phyloP scores from a whole-genome alignment of 2,797 vertebrate species.

The Parauchenoglanis punctatus region DNA sequence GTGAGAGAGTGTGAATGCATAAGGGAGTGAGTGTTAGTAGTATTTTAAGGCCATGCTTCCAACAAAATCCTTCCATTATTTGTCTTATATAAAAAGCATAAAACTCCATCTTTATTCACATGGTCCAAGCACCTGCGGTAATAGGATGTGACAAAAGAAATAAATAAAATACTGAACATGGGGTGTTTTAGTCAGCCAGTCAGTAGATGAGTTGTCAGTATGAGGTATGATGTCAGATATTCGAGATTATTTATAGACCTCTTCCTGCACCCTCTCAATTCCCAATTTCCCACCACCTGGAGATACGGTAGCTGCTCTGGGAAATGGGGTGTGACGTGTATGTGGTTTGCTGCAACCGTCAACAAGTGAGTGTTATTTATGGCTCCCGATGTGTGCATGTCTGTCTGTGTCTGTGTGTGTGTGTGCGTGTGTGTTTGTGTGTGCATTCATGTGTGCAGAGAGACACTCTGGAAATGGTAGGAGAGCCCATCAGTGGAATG shows the following conservation, averaged over 20 bases:
- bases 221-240: constrained; percentile 22
- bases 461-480: constrained; percentile 88
- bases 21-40: background rate
- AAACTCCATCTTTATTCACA: background rate
- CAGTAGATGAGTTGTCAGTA: constrained; percentile 7
- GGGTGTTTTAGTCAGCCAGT: background rate
- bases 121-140: background rate
- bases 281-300: constrained; percentile 26
- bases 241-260: constrained; percentile 45
- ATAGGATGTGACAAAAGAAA: background rate
- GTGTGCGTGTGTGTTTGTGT: constrained; percentile 26
- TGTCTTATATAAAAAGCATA: background rate
- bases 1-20: background rate
- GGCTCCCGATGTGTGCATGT: constrained; percentile 30
- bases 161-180: background rate
- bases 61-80: background rate
- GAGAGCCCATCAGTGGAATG: constrained; percentile 93
- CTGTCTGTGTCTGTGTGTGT: constrained; percentile 31
- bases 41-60: background rate
- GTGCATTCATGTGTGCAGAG: constrained; percentile 71
- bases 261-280: constrained; percentile 22
- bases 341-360: constrained; percentile 40
- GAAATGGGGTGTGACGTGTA: constrained; percentile 43
- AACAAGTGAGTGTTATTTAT: constrained; percentile 36
- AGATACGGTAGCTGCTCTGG: constrained; percentile 31